Evolutionary conservation across 2,888 invertebrate species (phyloP), one percentile per base, ranked within the genome.

Genomic region (Reticulitermes lucifugus): DNA sequence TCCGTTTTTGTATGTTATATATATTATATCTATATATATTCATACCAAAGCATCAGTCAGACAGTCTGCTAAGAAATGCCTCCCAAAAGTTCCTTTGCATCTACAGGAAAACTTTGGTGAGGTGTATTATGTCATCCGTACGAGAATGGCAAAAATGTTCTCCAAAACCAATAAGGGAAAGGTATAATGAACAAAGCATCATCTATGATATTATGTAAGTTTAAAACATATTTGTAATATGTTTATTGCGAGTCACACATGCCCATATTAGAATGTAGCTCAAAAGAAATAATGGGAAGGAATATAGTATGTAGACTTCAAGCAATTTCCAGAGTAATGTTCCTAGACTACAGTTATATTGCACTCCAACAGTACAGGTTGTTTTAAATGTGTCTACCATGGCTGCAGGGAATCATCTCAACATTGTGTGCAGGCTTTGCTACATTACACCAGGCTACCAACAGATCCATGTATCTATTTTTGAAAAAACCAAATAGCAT

Each of bases 1-100:
- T 35, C 41, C 70, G 25, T 65, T 65, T 81, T 70, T 81, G 70
- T 43, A 25, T 81, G n/a, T 80, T 70, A 43, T 81, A 70, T 81
- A 35, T 35, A 35, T 4, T 3, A 4, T 35, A 35, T 35, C 60
- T 75, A 35, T 35, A 35, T 35, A 46, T 46, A 75, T 82, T 73
- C 85, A 85, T 85, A 85, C 85, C 85, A 85, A 85, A 85, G 85
- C 71, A 71, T 59, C 79, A 60, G 81, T 82, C 59, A 70, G 80
- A 41, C 21, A 25, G 77, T 77, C 29, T 79, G 59, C 65, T 82
- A 10, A 43, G 82, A 43, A 83, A 83, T 83, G 59, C 77, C 65
- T 84, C 77, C 77, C 55, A 77, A 29, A 41, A 75, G 83, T 83
- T 59, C 51, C 60, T 80, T 25, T 65, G 65, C 29, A 60, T 83